Evolutionary conservation across 2,113 vertebrate genomes (phyloP).

Genomic region (Leptobrachium leishanense): DNA sequence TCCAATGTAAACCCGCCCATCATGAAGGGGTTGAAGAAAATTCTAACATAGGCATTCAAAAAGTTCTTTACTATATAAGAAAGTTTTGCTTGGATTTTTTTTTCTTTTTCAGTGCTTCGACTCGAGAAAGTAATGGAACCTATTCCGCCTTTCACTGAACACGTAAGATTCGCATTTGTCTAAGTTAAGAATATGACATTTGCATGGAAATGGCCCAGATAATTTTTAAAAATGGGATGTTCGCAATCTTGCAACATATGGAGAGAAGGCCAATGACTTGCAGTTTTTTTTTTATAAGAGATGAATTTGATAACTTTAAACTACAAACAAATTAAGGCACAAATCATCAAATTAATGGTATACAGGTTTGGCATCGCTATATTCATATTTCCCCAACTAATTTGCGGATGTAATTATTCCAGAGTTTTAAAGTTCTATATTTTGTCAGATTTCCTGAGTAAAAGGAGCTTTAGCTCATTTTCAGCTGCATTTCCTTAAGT

Average conservation of each 20-base stretch:
- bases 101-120: neutral
- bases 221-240: constrained; percentile 32
- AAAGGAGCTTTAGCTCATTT: constrained; percentile 57
- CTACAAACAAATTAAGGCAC: constrained; percentile 43
- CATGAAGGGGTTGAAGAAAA: too few species aligned
- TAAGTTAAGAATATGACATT: constrained; percentile 39
- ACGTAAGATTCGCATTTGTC: constrained; percentile 32
- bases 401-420: constrained; percentile 60
- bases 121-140: constrained; percentile 10
- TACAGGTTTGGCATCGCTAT: constrained; percentile 44
- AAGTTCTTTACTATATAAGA: neutral
- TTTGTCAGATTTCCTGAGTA: constrained; percentile 40
- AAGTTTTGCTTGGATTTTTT: constrained; percentile 11
- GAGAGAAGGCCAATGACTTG: constrained; percentile 31
- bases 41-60: too few species aligned
- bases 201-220: constrained; percentile 44
- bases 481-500: constrained; percentile 60
- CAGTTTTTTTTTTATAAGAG: constrained; percentile 9
- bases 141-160: neutral
- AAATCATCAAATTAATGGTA: constrained; percentile 43
- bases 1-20: too few species aligned
- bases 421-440: constrained; percentile 57
- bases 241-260: constrained; percentile 38
- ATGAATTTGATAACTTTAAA: constrained; percentile 38
- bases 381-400: constrained; percentile 53